phyloP scores from a whole-genome alignment of 2,888 invertebrate genomes.

The Callinectes sapidus region DNA sequence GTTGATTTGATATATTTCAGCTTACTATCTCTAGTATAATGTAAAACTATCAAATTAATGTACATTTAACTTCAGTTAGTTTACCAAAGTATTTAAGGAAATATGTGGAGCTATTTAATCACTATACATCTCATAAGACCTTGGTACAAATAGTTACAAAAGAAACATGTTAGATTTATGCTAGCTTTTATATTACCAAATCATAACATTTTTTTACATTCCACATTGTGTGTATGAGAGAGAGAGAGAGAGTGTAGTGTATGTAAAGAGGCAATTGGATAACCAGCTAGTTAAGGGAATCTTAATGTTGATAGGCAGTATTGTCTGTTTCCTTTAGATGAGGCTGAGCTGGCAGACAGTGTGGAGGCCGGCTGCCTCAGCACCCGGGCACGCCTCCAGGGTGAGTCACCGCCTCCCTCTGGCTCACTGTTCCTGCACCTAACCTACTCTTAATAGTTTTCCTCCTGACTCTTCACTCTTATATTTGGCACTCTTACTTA shows the following conservation, averaged over 20 bases:
- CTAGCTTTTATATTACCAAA: no score
- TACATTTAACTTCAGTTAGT: no score
- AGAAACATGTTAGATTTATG: no score
- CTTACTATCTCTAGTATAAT: no score
- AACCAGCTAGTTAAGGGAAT: slow-evolving; percentile 15
- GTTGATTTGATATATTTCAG: no score
- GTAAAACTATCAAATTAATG: no score
- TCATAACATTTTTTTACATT: background rate
- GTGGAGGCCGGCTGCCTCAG: slow-evolving; percentile 67
- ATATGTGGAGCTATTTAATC: no score
- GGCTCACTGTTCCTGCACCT: background rate
- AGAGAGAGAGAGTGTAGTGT: background rate
- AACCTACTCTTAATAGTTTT: background rate
- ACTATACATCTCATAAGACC: no score
- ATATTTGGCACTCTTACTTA: background rate
- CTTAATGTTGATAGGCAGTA: slow-evolving; percentile 57
- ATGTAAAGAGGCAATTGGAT: background rate
- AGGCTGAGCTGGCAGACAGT: slow-evolving; percentile 67
- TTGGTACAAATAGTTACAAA: no score
- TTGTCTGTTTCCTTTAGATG: slow-evolving; percentile 66
- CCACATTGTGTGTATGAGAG: background rate
- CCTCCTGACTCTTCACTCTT: background rate
- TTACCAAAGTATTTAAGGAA: no score
- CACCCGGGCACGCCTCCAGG: slow-evolving; percentile 68
- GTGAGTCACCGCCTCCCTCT: slow-evolving; percentile 53